These are phyloP conservation scores for Pagetopsis macropterus DNA, from an alignment of 2,797 vertebrate genomes.

Conservation along the genomic window DNA sequence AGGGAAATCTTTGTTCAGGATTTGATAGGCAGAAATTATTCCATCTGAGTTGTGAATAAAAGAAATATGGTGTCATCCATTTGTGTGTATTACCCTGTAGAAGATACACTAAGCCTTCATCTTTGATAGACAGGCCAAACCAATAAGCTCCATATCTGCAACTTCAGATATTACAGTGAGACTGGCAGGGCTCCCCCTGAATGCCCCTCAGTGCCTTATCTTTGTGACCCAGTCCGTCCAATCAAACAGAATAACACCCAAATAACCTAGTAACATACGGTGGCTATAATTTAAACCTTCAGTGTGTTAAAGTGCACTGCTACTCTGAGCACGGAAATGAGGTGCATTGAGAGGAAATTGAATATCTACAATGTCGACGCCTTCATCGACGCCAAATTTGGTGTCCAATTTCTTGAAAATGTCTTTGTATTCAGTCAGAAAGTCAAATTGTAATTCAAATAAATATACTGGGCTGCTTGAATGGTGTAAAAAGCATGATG, in stretches of 20 bases:
- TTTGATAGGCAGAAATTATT: not conserved
- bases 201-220: conserved; percentile 57
- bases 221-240: conserved; percentile 43
- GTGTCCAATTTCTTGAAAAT: conserved; percentile 2
- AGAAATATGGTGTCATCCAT: no score
- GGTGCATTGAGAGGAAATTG: conserved; percentile 19
- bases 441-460: conserved; percentile 18
- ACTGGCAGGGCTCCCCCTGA: conserved; percentile 4
- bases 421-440: conserved; percentile 11
- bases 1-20: not conserved
- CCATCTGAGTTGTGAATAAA: not conserved
- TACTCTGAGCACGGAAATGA: conserved; percentile 12
- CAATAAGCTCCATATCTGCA: conserved; percentile 18
- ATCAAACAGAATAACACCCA: conserved; percentile 54
- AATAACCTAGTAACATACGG: conserved; percentile 23
- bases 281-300: conserved; percentile 13
- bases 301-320: not conserved
- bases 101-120: not conserved
- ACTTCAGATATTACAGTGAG: conserved; percentile 21
- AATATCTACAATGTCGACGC: not conserved
- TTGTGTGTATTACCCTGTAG: not conserved
- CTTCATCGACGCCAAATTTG: conserved; percentile 1
- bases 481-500: not conserved
- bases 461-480: conserved; percentile 11
- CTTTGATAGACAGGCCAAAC: not conserved